Percentiles rank a stretch among this genome's conserved stretches.
phyloP scores from a whole-genome alignment of 2,888 invertebrate species.

The Chloromyia formosa region DNA sequence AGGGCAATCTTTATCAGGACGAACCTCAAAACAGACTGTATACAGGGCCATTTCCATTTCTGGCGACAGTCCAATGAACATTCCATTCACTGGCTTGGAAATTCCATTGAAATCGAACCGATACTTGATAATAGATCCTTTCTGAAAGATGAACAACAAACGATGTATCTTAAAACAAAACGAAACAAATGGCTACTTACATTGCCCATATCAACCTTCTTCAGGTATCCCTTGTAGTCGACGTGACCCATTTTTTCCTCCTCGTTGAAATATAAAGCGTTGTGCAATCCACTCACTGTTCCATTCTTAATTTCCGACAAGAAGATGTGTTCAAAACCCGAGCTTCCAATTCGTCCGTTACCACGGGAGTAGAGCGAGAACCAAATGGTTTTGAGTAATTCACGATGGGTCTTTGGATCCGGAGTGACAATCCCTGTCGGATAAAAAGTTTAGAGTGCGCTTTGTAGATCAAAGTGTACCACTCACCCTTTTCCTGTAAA shows the following conservation, averaged over 20 bases:
- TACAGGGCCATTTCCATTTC: constrained; percentile 92
- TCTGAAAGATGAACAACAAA: constrained; percentile 67
- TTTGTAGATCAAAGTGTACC: background rate
- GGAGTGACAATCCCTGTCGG: constrained; percentile 68
- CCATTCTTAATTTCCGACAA: constrained; percentile 84
- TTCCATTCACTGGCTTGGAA: constrained; percentile 79
- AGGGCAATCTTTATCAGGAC: constrained; percentile 78
- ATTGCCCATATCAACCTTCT: constrained; percentile 74
- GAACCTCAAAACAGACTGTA: constrained; percentile 83
- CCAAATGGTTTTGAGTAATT: constrained; percentile 78
- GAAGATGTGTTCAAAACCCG: constrained; percentile 93
- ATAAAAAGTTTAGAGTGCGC: background rate
- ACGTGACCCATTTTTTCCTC: constrained; percentile 76
- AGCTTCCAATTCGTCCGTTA: constrained; percentile 81
- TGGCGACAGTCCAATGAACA: constrained; percentile 88
- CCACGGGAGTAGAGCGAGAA: constrained; percentile 85
- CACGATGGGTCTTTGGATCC: constrained; percentile 76
- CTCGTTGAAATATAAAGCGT: constrained; percentile 86
- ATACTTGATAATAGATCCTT: constrained; percentile 77
- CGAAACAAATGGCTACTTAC: too few species aligned
- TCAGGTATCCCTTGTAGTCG: constrained; percentile 83
- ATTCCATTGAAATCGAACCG: constrained; percentile 76
- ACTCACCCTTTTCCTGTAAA: constrained; percentile 68
- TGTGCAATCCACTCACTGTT: constrained; percentile 85
- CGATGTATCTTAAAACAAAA: background rate